Evolutionary conservation across 2,797 vertebrate genomes (phyloP).

Genomic region (Gambelia wislizenii): DNA sequence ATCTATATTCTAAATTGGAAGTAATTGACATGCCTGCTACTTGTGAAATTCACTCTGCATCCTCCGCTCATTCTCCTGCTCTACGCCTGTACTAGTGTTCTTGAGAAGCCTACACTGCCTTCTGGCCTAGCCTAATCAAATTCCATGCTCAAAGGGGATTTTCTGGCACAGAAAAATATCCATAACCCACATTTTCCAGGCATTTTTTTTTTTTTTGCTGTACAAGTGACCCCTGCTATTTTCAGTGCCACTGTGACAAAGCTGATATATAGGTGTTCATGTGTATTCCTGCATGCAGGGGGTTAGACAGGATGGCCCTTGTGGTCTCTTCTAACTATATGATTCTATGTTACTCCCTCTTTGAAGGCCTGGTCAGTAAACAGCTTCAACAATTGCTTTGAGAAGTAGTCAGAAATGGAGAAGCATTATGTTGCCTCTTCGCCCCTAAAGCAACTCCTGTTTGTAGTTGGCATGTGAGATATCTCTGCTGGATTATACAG

Average conservation of each 20-base stretch:
- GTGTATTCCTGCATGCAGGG: too few relatives aligned
- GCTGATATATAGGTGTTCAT: neutral
- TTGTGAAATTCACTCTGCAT: conserved; percentile 41
- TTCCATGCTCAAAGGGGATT: conserved; percentile 48
- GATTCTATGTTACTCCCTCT: neutral
- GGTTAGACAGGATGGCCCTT: too few relatives aligned
- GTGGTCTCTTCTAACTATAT: too few relatives aligned
- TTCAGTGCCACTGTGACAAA: neutral
- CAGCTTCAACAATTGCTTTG: neutral
- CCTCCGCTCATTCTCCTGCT: conserved; percentile 27
- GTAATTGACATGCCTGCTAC: conserved; percentile 21
- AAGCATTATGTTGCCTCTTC: neutral
- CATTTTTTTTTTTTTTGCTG: conserved; percentile 11
- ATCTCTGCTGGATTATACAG: neutral
- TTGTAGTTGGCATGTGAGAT: neutral
- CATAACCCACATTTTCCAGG: conserved; percentile 34
- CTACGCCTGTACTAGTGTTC: neutral
- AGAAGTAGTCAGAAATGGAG: neutral
- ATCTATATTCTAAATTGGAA: conserved; percentile 42
- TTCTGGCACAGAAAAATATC: conserved; percentile 36
- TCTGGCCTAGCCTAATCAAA: conserved; percentile 23
- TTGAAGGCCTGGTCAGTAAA: neutral
- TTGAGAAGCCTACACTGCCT: neutral
- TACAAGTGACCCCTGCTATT: neutral
- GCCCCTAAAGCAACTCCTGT: neutral